Conservation (phyloP, 2,888 invertebrate genomes). For the Ophion ellenae region DNA sequence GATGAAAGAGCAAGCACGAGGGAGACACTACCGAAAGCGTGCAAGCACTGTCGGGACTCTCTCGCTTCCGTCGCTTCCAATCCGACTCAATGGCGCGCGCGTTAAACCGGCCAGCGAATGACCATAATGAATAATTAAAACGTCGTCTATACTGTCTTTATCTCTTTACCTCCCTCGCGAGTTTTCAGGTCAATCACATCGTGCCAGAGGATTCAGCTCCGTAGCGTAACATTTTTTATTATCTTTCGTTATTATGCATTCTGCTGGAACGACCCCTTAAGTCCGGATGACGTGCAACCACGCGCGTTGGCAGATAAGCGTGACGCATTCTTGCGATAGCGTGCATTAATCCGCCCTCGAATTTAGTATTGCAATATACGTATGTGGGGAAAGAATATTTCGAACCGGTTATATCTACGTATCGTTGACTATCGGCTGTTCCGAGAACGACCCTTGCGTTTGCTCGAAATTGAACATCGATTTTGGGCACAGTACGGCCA, state of each 20-base stretch:
- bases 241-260: neutral
- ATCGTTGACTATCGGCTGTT: too few relatives aligned
- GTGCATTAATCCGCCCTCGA: too few relatives aligned
- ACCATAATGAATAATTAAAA: constrained; percentile 38
- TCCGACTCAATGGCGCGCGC: constrained; percentile 16
- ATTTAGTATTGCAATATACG: too few relatives aligned
- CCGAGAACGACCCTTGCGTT: too few relatives aligned
- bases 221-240: neutral
- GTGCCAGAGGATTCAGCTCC: neutral
- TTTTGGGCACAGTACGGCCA: too few relatives aligned
- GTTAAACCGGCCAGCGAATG: constrained; percentile 18
- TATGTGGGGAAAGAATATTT: too few relatives aligned
- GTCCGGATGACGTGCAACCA: neutral
- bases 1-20: constrained; percentile 3
- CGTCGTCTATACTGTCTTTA: constrained; percentile 4
- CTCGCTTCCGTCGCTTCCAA: constrained; percentile 12
- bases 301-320: neutral
- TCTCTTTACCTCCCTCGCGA: neutral
- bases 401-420: too few relatives aligned
- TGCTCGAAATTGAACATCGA: too few relatives aligned
- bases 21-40: constrained; percentile 15
- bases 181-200: constrained; percentile 56
- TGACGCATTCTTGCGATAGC: neutral
- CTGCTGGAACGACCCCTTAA: neutral
- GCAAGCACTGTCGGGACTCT: constrained; percentile 7